A percentile compares a stretch with the other conserved stretches of the same genome.
These are phyloP conservation scores for Coleophora deauratella DNA, from an alignment of 2,888 invertebrate genomes.

Conservation along the genomic window DNA sequence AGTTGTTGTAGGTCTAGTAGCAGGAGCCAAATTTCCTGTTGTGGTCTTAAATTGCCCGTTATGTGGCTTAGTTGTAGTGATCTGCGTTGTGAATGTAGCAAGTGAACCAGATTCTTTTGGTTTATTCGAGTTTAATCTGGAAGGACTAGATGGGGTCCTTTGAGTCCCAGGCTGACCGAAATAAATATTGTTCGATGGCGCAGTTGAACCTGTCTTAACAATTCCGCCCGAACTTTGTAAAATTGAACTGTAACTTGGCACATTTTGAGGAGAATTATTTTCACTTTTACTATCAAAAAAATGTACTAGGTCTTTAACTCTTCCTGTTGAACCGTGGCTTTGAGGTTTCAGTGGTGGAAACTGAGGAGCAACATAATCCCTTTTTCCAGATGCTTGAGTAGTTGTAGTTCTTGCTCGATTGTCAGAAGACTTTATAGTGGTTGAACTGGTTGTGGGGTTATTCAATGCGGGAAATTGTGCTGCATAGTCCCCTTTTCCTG, in stretches of 20 bases:
- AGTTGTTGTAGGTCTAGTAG: constrained; percentile 25
- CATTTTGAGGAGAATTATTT: constrained; percentile 24
- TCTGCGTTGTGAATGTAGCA: constrained; percentile 22
- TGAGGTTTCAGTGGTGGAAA: constrained; percentile 27
- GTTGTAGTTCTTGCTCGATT: constrained; percentile 9
- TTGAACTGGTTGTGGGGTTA: constrained; percentile 2
- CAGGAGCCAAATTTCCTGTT: constrained; percentile 13
- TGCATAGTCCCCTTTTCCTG: constrained; percentile 25
- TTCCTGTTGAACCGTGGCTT: constrained; percentile 30
- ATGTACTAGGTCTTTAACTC: constrained; percentile 57
- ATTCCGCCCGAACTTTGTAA: constrained; percentile 32
- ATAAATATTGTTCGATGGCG: constrained; percentile 1
- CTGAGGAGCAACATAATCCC: constrained; percentile 50
- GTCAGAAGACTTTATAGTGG: not conserved
- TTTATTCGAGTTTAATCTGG: constrained; percentile 45
- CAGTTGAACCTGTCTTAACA: constrained; percentile 15
- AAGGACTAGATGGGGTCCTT: constrained; percentile 24
- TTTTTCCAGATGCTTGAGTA: constrained; percentile 26
- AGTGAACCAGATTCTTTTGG: constrained; percentile 28
- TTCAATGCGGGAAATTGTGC: constrained; percentile 28
- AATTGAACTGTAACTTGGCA: constrained; percentile 57
- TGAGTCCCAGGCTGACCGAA: constrained; percentile 18
- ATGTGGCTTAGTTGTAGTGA: constrained; percentile 24
- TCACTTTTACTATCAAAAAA: constrained; percentile 45
- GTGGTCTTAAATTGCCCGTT: constrained; percentile 18